phyloP scores from a whole-genome alignment of 2,888 invertebrate genomes.

The Hydriomena furcata region DNA sequence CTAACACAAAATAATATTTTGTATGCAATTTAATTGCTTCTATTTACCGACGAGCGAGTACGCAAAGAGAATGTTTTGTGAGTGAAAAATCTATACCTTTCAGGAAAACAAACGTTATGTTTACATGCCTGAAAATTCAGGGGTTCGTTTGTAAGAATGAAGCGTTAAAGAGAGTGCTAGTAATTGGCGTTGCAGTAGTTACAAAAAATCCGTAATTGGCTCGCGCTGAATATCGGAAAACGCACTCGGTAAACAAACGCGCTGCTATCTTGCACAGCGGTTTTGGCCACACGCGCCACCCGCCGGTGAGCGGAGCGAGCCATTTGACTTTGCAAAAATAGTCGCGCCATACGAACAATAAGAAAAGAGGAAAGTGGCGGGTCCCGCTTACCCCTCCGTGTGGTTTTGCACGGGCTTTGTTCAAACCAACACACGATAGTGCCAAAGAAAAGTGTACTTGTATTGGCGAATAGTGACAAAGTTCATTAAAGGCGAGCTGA shows the following conservation, averaged over 20 bases:
- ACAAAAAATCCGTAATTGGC: constrained; percentile 1
- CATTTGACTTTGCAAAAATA: constrained; percentile 63
- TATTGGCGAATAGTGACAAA: constrained; percentile 78
- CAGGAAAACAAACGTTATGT: too few species aligned
- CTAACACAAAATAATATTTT: too few species aligned
- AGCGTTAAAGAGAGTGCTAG: not conserved
- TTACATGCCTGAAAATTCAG: not conserved
- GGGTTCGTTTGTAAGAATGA: not conserved
- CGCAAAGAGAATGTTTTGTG: too few species aligned
- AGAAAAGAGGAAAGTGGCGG: constrained; percentile 62
- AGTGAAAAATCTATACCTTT: too few species aligned
- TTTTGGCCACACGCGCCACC: constrained; percentile 2
- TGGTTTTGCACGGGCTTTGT: constrained; percentile 73
- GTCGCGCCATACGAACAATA: constrained; percentile 58
- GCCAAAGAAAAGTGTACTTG: constrained; percentile 80
- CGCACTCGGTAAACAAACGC: constrained; percentile 3
- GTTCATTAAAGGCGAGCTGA: constrained; percentile 80
- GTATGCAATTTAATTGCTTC: too few species aligned
- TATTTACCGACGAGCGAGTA: too few species aligned
- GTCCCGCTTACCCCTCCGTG: constrained; percentile 66
- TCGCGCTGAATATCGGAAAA: not conserved
- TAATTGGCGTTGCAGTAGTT: not conserved
- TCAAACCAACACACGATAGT: constrained; percentile 73
- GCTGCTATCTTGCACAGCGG: not conserved
- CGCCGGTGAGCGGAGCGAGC: constrained; percentile 34